Evolutionary conservation across 2,113 vertebrate species (phyloP).

Genomic region (Otis tarda): DNA sequence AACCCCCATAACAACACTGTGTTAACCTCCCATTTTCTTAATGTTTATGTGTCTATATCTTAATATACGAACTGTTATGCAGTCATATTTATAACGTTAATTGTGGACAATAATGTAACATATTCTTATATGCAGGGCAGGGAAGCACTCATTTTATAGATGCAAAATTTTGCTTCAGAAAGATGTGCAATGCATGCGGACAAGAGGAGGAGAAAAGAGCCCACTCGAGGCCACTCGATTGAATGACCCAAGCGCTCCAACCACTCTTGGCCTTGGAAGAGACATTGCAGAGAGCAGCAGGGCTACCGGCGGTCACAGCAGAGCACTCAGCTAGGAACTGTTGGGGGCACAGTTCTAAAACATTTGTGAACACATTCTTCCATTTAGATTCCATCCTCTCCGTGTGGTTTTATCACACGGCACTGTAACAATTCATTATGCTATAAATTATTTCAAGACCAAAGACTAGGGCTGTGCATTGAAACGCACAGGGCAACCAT

Average conservation of each 20-base stretch:
- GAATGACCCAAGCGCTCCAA: not conserved
- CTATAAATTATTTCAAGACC: constrained; percentile 40
- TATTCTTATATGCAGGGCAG: not conserved
- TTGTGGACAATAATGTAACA: not conserved
- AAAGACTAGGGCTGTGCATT: not conserved
- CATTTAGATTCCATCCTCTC: not conserved
- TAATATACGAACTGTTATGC: not conserved
- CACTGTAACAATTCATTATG: not conserved
- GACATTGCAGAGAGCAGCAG: not conserved
- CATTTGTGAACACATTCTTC: not conserved
- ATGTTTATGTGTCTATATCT: not conserved
- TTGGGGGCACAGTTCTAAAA: not conserved
- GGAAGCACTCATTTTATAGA: not conserved
- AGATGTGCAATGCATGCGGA: not conserved
- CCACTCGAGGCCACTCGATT: accelerated
- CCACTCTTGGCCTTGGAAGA: not conserved
- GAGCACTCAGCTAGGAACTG: not conserved
- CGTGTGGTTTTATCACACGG: not conserved
- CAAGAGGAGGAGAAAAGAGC: not conserved
- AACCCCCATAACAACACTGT: not conserved
- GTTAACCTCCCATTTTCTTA: not conserved
- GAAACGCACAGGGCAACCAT: not conserved
- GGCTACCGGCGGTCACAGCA: not conserved
- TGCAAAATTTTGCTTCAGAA: not conserved
- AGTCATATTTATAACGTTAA: not conserved